These are phyloP conservation scores for Conchocele bisecta DNA, from an alignment of 2,888 invertebrate genomes.

Conservation along the genomic window DNA sequence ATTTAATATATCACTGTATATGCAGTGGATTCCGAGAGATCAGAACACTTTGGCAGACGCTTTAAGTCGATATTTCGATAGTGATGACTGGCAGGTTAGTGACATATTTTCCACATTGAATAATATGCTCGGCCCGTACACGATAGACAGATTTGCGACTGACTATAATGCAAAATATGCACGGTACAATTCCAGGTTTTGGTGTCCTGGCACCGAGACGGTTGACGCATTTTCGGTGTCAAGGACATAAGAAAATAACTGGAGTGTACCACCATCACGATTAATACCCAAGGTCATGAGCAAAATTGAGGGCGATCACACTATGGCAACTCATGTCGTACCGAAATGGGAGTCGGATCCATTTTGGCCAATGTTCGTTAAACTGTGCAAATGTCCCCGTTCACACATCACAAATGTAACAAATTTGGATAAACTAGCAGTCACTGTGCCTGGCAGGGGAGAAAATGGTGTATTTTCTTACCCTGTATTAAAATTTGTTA, in stretches of 20 bases:
- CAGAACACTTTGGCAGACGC: neutral
- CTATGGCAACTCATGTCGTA: neutral
- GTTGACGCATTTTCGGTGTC: neutral
- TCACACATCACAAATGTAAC: neutral
- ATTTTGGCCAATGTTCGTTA: neutral
- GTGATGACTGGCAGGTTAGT: conserved; percentile 2
- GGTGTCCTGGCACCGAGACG: neutral
- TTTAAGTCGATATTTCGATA: neutral
- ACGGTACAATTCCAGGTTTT: conserved; percentile 6
- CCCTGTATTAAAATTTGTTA: neutral
- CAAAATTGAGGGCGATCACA: neutral
- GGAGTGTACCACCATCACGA: conserved; percentile 4
- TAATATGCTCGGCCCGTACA: neutral
- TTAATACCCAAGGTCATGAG: neutral
- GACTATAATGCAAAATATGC: neutral
- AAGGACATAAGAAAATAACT: neutral
- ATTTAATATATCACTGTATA: neutral
- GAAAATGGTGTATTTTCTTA: neutral
- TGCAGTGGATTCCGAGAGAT: conserved; percentile 10
- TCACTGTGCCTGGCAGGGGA: neutral
- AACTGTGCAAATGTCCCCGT: neutral
- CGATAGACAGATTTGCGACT: neutral
- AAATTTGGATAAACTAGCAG: too few relatives aligned
- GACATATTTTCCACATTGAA: neutral
- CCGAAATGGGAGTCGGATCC: conserved; percentile 12